Evolutionary conservation across 2,797 vertebrate genomes (phyloP), one percentile per base, ranked within the genome.

Genomic region (Benthosema pterotum): DNA sequence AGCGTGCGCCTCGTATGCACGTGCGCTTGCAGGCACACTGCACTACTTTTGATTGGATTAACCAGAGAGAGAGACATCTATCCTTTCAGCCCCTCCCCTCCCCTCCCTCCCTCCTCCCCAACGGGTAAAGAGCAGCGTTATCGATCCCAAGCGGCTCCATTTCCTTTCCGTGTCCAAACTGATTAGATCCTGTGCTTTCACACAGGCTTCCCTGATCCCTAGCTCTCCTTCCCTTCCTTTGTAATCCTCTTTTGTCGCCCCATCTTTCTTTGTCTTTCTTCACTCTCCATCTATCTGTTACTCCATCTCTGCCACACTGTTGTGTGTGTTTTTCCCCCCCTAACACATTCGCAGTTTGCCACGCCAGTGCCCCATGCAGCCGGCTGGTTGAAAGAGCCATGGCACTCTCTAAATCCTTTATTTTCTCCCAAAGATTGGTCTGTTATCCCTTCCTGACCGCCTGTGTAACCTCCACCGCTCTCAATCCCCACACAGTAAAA

Each of bases 121-220:
- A 42, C 65, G 72, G 71, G 77, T 83, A 82, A 82, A 74, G 60
- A 84, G 67, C 75, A 70, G 77, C 78, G 57, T 78, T 90, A 93
- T 92, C 57, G 91, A 93, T 92, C 83, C 52, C 42, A 52, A 85
- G 85, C 86, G 73, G 82, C 80, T 92, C 79, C 72, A 83, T 90
- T 91, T 93, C 88, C 91, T 83, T 77, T 76, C 71, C 14, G 65
- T 78, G 89, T 90, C 88, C 83, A 87, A 89, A 87, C 77, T 66
- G 83, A 91, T 91, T 87, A 90, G 78, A 79, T 56, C 65, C 61
- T 73, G 77, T 53, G 74, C 71, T 77, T 83, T 86, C 72, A 71
- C 74, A 15, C 63, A 48, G 61, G 19, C 54, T 12, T 42, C 51
- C 25, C 57, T 13, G 51, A 73, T 59, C 55, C 63, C 52, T 28